Evolutionary conservation across 2,888 invertebrate species (phyloP).

Genomic region (Drosophila setosimentum): DNA sequence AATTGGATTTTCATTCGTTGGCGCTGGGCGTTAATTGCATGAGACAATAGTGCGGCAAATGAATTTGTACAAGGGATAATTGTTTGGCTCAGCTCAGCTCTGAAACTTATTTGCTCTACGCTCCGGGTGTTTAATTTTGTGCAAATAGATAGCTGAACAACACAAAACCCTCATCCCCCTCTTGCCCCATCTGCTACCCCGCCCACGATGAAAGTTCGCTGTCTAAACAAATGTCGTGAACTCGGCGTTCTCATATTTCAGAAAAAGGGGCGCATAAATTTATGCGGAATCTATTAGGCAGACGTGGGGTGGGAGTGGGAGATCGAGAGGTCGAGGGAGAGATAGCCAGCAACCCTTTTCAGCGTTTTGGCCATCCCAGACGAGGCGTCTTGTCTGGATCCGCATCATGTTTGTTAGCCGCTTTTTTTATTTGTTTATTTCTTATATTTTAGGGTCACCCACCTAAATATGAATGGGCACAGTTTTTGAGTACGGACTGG

Average conservation of each 20-base stretch:
- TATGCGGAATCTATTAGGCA: conserved; percentile 78
- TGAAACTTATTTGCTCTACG: conserved; percentile 64
- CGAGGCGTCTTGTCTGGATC: conserved; percentile 49
- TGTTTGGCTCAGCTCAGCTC: conserved; percentile 66
- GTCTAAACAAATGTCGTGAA: conserved; percentile 81
- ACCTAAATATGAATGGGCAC: conserved; percentile 26
- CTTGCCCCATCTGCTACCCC: conserved; percentile 6
- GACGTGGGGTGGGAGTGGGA: conserved; percentile 1
- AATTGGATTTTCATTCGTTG: conserved; percentile 74
- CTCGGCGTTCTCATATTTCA: conserved; percentile 77
- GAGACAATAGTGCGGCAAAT: conserved; percentile 81
- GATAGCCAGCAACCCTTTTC: conserved; percentile 72
- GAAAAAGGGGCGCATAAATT: conserved; percentile 81
- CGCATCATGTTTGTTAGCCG: conserved; percentile 63
- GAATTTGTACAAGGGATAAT: conserved; percentile 80
- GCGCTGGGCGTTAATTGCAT: conserved; percentile 72
- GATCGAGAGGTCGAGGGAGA: background rate
- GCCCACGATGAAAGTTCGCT: conserved; percentile 34
- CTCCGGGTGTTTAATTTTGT: conserved; percentile 79
- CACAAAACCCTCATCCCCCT: conserved; percentile 30
- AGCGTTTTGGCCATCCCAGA: conserved; percentile 46
- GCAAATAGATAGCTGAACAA: conserved; percentile 78
- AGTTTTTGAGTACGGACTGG: conserved; percentile 28
- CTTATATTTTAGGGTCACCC: conserved; percentile 37
- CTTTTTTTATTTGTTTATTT: conserved; percentile 20